These are phyloP conservation scores for Drosophila prolongata DNA, from an alignment of 2,888 invertebrate genomes.

Conservation along the genomic window DNA sequence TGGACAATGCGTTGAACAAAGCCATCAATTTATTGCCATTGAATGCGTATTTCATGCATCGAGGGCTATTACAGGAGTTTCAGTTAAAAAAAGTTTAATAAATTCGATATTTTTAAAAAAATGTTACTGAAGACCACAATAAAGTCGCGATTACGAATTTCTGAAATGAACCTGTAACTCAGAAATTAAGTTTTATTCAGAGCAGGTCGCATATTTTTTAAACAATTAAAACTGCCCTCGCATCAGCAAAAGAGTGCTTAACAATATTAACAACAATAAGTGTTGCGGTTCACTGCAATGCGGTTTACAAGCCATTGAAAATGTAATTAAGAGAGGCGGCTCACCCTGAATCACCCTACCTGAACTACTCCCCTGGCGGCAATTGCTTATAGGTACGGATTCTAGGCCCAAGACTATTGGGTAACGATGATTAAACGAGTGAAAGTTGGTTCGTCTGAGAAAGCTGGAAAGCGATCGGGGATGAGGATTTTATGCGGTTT, in stretches of 20 bases:
- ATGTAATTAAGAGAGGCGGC: constrained; percentile 36
- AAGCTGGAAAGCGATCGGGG: constrained; percentile 65
- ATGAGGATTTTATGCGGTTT: constrained; percentile 69
- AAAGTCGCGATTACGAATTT: not conserved
- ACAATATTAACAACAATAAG: constrained; percentile 32
- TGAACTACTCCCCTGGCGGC: constrained; percentile 2
- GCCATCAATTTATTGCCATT: constrained; percentile 14
- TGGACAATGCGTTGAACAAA: constrained; percentile 37
- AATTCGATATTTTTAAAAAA: too few species aligned
- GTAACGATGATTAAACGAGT: constrained; percentile 55
- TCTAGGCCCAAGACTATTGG: constrained; percentile 26
- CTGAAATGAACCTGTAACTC: too few species aligned
- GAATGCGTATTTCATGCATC: not conserved
- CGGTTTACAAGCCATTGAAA: constrained; percentile 29
- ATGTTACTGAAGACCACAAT: not conserved
- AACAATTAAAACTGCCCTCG: constrained; percentile 11
- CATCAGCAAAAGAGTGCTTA: not conserved
- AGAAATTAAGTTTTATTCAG: too few species aligned
- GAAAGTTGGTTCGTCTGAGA: constrained; percentile 61
- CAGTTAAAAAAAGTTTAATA: not conserved
- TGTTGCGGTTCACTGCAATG: constrained; percentile 31
- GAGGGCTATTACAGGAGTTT: not conserved
- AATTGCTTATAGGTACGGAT: constrained; percentile 39
- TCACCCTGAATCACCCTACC: constrained; percentile 9
- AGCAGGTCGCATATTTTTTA: not conserved